Evolutionary conservation across 2,888 invertebrate genomes (phyloP), one percentile per base, ranked within the genome.

Genomic region (Schizaphis graminum): DNA sequence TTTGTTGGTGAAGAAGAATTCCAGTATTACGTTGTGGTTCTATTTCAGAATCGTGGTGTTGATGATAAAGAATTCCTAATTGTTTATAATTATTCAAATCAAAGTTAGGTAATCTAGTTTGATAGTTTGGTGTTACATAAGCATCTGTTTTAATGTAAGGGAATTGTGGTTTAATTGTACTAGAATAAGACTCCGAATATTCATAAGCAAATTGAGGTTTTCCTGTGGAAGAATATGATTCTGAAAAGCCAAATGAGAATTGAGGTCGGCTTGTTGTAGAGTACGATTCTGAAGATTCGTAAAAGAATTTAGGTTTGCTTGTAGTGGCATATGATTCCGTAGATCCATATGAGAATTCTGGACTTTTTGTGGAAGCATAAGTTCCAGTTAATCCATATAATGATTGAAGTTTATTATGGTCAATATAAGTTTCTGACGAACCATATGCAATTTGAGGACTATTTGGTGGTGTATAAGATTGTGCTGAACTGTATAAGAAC

Each of bases 11-110:
- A 35, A 86, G 92, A 35, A 92, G 49, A 61, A 67, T 35, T 21
- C 93, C 93, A n/a, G 49, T 11, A 11, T n/a, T 49, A 13, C 41
- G 49, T 24, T 61, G 67, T 35, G 77, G 47, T 47, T 56, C 61
- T 11, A 47, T 10, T 61, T 49, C 90, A n/a, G 85, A 90, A 61
- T 53, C 89, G 21, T 28, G 93, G 24, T 89, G 57, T 90, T 90
- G 93, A 67, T 94, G 93, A 61, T 94, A 94, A 28, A 94, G 90
- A 61, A 86, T n/a, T 41, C 90, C 93, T 35, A 57, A 85, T 21
- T 90, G 61, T 28, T 3, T 94, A 28, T 86, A 85, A 35, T 24
- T 56, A n/a, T 93, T 89, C 35, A 93, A 89, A 26, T 92, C 90
- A 24, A n/a, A 90, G 47, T 67, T 35, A n/a, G n/a, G 47, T 26